Base-by-base conservation (phyloP, 1,140 invertebrate species). In the Dufourea novaeangliae region DNA sequence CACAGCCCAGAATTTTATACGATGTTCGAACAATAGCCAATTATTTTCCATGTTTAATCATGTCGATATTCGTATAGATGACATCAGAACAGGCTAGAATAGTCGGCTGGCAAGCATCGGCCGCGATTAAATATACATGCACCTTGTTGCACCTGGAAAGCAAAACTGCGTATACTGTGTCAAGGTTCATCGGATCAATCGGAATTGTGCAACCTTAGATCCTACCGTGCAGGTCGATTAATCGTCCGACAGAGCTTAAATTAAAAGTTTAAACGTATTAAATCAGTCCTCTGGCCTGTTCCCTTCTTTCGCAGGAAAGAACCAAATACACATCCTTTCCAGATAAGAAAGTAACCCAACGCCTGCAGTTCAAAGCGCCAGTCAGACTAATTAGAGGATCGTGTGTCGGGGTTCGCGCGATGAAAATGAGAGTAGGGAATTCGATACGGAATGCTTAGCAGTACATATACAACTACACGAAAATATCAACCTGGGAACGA, bases 111-210 rank as follows among this genome's bases (percentile, higher is more conserved):
- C 46, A 37, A 67, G 41, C 54, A n/a, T n/a, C 50, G 29, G 27
- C 17, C 10, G 14, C 66, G 39, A 67, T 74, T 56, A 74, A 74
- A 75, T 57, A 44, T 57, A 41, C 37, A 44, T 54, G 27, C 50
- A 67, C 22, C 46, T 52, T 12, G 27, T 32, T 34, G 11, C 50
- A 67, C 27, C 50, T 75, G 14, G 64, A 75, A 68, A 56, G 72
- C 25, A 75, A 56, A 68, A 41, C 50, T 63, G 29, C 50, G 56
- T 57, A 54, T 68, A 75, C 39, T 46, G 39, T 75, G 72, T 68
- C 72, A 75, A 75, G 63, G 72, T 75, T 75, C 63, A 75, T 34
- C 8, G 72, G 64, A 75, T 68, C 52, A 68, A 68, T 75, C 57
- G 63, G 46, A 46, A 75, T 75, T 68, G 52, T 68, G 63, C 22